phyloP scores from a whole-genome alignment of 2,888 invertebrate species.

The Drosophila demipolita region DNA sequence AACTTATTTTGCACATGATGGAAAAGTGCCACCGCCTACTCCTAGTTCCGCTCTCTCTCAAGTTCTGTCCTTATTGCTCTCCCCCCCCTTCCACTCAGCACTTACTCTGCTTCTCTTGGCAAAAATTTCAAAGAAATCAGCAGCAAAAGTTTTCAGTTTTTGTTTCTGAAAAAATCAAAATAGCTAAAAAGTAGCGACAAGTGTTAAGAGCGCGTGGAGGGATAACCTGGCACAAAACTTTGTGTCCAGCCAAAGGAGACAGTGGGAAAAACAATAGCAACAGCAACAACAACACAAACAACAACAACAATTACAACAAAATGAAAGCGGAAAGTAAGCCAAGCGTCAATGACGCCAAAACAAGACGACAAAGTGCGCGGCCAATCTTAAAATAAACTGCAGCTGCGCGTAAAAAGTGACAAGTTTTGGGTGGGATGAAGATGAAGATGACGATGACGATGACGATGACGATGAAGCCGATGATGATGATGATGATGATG shows the following conservation, averaged over 20 bases:
- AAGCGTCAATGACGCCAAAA: slow-evolving; percentile 60
- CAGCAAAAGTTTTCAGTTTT: slow-evolving; percentile 76
- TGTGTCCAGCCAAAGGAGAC: slow-evolving; percentile 39
- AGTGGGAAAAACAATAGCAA: slow-evolving; percentile 12
- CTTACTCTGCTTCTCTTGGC: background rate
- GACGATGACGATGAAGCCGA: too few relatives aligned
- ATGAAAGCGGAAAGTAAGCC: slow-evolving; percentile 54
- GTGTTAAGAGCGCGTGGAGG: slow-evolving; percentile 53
- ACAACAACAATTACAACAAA: slow-evolving; percentile 21
- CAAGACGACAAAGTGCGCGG: slow-evolving; percentile 75
- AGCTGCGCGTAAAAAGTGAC: slow-evolving; percentile 81
- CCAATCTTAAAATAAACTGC: slow-evolving; percentile 81
- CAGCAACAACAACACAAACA: slow-evolving; percentile 15
- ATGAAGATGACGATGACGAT: slow-evolving; percentile 1
- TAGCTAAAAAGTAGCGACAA: slow-evolving; percentile 81
- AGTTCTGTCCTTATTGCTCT: background rate
- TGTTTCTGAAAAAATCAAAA: slow-evolving; percentile 78
- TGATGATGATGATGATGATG: background rate
- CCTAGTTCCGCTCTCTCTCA: background rate
- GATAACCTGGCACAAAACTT: slow-evolving; percentile 53
- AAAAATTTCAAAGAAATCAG: slow-evolving; percentile 80
- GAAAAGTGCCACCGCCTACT: slow-evolving; percentile 37
- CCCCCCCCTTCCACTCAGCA: background rate
- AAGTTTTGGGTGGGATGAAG: slow-evolving; percentile 60
- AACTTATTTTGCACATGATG: slow-evolving; percentile 81